Conservation (phyloP, 2,797 vertebrate genomes). For the Myiotriccus ornatus region DNA sequence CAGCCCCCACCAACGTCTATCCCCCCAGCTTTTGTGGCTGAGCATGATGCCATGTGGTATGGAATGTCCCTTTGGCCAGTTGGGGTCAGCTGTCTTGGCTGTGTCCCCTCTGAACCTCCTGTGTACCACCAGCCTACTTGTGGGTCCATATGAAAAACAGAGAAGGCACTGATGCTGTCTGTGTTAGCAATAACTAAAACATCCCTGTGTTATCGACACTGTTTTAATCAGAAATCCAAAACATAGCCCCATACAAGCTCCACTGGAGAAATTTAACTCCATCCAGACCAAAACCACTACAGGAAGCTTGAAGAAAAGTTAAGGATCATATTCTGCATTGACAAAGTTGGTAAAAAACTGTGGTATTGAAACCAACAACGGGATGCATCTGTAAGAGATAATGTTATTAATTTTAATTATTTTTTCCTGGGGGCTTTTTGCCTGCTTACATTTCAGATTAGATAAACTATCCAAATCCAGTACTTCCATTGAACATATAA, state of each 20-base stretch:
- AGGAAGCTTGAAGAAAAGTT: background rate
- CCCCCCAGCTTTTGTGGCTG: background rate
- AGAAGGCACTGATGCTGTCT: background rate
- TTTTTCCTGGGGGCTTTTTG: background rate
- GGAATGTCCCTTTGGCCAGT: background rate
- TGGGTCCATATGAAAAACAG: background rate
- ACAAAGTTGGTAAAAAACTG: background rate
- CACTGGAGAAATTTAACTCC: background rate
- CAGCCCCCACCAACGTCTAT: background rate
- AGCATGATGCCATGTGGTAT: fast-evolving
- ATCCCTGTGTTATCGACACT: background rate
- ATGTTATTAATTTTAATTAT: background rate
- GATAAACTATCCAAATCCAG: background rate
- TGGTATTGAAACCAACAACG: background rate
- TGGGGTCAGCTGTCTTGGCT: background rate
- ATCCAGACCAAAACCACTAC: background rate
- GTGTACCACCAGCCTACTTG: background rate
- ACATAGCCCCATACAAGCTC: background rate
- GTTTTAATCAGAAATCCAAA: background rate
- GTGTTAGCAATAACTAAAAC: background rate
- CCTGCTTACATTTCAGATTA: background rate
- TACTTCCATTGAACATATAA: background rate
- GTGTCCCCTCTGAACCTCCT: fast-evolving
- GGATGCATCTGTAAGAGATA: background rate
- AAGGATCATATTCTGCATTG: background rate